A percentile compares a stretch with the other conserved stretches of the same genome.
phyloP scores from a whole-genome alignment of 2,113 vertebrate genomes.

The Nibea albiflora region DNA sequence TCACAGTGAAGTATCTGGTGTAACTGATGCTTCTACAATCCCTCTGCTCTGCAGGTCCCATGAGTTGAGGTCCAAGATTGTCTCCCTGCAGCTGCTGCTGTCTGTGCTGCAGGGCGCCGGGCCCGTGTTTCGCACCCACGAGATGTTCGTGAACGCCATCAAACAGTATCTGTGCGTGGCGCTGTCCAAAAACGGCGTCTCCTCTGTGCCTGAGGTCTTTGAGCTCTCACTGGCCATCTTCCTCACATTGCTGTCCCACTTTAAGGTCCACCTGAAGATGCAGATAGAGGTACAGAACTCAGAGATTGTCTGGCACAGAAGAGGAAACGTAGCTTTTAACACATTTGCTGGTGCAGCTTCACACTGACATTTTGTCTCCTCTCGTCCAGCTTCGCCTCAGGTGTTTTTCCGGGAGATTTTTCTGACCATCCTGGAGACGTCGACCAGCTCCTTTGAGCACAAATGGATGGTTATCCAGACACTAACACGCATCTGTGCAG shows the following conservation, averaged over 20 bases:
- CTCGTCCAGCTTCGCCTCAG: slow-evolving; percentile 69
- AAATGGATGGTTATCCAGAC: slow-evolving; percentile 99
- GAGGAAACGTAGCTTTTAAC: too few relatives aligned
- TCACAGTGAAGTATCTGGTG: too few relatives aligned
- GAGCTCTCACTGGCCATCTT: slow-evolving; percentile 99
- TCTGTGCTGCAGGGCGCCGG: slow-evolving; percentile 96
- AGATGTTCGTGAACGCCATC: slow-evolving; percentile 99
- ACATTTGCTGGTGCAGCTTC: background rate
- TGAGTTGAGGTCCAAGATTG: slow-evolving; percentile 95
- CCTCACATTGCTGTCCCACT: slow-evolving; percentile 96
- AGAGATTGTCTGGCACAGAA: background rate
- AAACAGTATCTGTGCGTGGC: slow-evolving; percentile 99
- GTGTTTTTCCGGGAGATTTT: slow-evolving; percentile 99
- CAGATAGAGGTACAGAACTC: slow-evolving; percentile 92
- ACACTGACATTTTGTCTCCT: background rate
- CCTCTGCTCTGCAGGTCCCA: slow-evolving; percentile 88
- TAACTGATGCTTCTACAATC: background rate
- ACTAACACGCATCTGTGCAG: slow-evolving; percentile 98
- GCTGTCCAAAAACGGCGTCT: slow-evolving; percentile 96
- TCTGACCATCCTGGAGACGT: slow-evolving; percentile 97
- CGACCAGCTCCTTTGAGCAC: slow-evolving; percentile 97
- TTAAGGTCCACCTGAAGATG: slow-evolving; percentile 99
- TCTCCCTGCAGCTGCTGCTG: slow-evolving; percentile 95
- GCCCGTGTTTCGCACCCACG: slow-evolving; percentile 94
- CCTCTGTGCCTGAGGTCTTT: slow-evolving; percentile 97